Evolutionary conservation across 2,797 vertebrate genomes (phyloP), one percentile per base, ranked within the genome.

Genomic region (Clarias pachynema): DNA sequence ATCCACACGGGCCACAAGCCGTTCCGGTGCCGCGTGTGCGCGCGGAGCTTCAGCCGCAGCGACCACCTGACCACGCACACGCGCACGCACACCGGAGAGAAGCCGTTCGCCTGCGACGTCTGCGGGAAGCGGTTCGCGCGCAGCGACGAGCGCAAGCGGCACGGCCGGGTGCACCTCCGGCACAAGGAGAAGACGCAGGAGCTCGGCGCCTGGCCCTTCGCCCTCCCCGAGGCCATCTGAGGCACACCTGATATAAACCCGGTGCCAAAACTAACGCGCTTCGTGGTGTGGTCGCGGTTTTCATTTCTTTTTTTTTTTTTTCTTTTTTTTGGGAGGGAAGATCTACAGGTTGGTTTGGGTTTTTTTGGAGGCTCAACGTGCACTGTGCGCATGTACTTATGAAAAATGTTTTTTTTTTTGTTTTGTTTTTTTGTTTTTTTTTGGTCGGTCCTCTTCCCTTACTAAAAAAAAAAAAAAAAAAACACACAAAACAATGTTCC

Each of bases 31-130:
- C 97, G 98, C 94, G 98, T 99, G 94, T 99, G 98, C 93, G 90
- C 98, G 94, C 95, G 98, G 91, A 99, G 97, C 89, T 99, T 99
- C 94, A 99, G 98, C 94, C 97, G 98, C 88, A 99, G 98, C 74
- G 98, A 99, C 90, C 98, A 99, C 94, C 96, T 99, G 60, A 99
- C 98, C 93, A 99, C 98, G 60, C 98, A 99, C 95, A 98, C 98
- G 91, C 95, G 98, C 93, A 99, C 98, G 87, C 98, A 99, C 95
- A 99, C 98, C 0, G 98, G 98, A 0, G 98, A 99, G 94, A 99
- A 99, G 89, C 98, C 98, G 78, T 99, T 99, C 81, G 98, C 98
- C 82, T 99, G 98, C 84, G 98, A 99, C 89, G 96, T 97, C 77
- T 99, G 98, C 84, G 98, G 98, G 89, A 97, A 98, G 86, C 95